These are phyloP conservation scores for Poecile atricapillus DNA, from an alignment of 2,113 vertebrate genomes.

Conservation along the genomic window DNA sequence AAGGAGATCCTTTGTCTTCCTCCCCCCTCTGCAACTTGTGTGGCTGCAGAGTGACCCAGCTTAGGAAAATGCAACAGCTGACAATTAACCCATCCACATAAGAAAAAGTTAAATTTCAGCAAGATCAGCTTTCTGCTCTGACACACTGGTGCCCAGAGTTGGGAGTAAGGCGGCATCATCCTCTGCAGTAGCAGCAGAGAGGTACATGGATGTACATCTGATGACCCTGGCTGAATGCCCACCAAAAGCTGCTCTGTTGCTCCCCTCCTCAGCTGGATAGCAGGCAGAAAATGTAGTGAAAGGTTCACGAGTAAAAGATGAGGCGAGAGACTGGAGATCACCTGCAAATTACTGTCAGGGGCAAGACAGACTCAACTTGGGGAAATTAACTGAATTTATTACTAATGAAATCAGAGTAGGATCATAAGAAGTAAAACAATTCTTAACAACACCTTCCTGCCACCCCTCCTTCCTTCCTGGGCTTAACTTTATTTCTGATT, in stretches of 20 bases:
- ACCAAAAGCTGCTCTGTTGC: not conserved
- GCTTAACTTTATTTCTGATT: not conserved
- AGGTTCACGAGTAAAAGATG: not conserved
- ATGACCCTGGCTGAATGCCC: not conserved
- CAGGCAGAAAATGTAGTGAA: not conserved
- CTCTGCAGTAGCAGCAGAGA: not conserved
- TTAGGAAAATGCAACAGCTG: not conserved
- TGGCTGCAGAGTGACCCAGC: not conserved
- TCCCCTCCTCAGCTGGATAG: not conserved
- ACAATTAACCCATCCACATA: not conserved
- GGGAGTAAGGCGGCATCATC: not conserved
- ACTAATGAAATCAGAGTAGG: not conserved
- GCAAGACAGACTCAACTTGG: not conserved
- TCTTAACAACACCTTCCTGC: not conserved
- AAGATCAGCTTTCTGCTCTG: not conserved
- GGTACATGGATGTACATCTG: too few relatives aligned
- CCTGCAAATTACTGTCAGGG: fast-evolving
- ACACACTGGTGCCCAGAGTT: not conserved
- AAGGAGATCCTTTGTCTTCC: not conserved
- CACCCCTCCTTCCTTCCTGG: not conserved
- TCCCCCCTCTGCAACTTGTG: not conserved
- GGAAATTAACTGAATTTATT: not conserved
- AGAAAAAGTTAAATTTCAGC: not conserved
- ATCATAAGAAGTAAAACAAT: not conserved
- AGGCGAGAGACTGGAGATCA: not conserved